These are phyloP conservation scores for Nycticryphes semicollaris DNA, from an alignment of 2,113 vertebrate species.

Conservation along the genomic window DNA sequence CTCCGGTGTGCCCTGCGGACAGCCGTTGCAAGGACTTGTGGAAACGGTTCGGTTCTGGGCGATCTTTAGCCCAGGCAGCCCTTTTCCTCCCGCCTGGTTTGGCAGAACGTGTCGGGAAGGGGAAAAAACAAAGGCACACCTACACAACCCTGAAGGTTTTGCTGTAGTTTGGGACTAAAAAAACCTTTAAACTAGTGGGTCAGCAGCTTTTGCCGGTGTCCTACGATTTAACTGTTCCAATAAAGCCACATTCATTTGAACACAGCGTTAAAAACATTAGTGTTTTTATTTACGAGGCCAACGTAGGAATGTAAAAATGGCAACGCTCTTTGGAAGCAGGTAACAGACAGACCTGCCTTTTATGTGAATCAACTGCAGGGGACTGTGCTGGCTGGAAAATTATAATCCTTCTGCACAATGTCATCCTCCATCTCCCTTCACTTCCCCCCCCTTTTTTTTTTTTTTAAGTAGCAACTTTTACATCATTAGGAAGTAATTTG, in stretches of 20 bases:
- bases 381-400: background rate
- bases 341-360: background rate
- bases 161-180: background rate
- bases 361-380: background rate
- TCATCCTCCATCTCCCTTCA: too few species aligned
- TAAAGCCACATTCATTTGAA: background rate
- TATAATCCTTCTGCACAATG: background rate
- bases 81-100: background rate
- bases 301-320: background rate
- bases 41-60: background rate
- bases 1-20: too few species aligned
- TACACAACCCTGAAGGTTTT: background rate
- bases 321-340: background rate
- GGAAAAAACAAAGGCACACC: background rate
- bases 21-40: background rate
- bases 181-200: background rate
- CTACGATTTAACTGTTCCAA: background rate
- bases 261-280: background rate
- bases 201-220: background rate
- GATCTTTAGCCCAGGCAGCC: background rate
- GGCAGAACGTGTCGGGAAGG: background rate
- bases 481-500: background rate
- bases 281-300: background rate
- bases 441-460: background rate
- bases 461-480: background rate